Evolutionary conservation across 2,797 vertebrate genomes (phyloP), one percentile per base, ranked within the genome.

Genomic region (Enteromius thamalakanensis): DNA sequence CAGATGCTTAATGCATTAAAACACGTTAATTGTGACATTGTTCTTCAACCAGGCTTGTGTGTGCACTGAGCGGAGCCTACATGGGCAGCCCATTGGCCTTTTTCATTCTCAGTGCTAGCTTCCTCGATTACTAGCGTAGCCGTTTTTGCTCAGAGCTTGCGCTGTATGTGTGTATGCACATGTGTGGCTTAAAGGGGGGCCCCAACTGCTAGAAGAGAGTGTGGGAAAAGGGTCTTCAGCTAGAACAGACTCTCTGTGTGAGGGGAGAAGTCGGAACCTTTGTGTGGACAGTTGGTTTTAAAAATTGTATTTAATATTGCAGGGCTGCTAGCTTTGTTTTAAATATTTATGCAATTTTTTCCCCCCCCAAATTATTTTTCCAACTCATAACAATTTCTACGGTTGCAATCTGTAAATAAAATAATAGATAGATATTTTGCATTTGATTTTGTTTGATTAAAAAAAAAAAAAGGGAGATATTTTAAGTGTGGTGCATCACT

Each of bases 181-280:
- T 6, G 26, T 29, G 45, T 53, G 70, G 11, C 68, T 72, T 75
- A 70, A 79, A 86, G 55, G 34, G 76, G 76, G 84, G 80, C 62
- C 80, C 65, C 62, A 75, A 75, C 51, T 47, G 62, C 10, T 65
- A 79, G 74, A 80, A 55, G 21, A 64, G 34, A 21, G 51, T 82
- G 80, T 62, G 26, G 19, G 49, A 45, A 80, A 34, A 7, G 51
- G 49, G 68, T 75, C 51, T 49, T 58, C 21, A 79, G 34, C 75
- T 74, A 19, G 23, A 68, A 53, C 77, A 68, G 42, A 83, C 75
- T 29, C 45, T 47, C 19, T 72, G 34, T 75, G 34, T 60, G 40
- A 42, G 53, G 42, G 34, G n/a, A 34, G 62, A 65, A 45, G 2
- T 9, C 37, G 45, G 11, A 19, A 26, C 8, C 26, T 62, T 3